phyloP scores from a whole-genome alignment of 2,797 vertebrate genomes.

The Hybognathus amarus region DNA sequence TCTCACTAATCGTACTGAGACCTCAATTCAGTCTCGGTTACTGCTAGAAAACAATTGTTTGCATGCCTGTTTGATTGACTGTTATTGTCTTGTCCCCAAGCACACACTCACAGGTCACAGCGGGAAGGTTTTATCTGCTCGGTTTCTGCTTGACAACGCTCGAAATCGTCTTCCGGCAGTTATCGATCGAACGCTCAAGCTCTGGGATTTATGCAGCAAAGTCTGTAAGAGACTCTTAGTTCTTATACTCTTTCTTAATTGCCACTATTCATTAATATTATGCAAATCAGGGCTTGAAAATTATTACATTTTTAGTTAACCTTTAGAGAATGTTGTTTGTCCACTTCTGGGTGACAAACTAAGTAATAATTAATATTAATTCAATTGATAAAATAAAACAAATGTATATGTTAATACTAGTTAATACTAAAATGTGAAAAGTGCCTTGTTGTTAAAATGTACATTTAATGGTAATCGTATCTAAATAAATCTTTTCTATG shows the following conservation, averaged over 20 bases:
- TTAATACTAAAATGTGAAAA: background rate
- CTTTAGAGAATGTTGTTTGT: background rate
- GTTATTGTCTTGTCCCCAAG: conserved; percentile 67
- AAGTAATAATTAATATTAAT: background rate
- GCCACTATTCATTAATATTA: background rate
- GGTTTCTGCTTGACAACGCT: conserved; percentile 93
- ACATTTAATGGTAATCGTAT: background rate
- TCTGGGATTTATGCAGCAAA: conserved; percentile 99
- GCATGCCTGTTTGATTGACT: background rate
- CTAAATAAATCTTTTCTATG: background rate
- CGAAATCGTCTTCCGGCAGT: conserved; percentile 95
- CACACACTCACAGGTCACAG: conserved; percentile 97
- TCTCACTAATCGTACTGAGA: conserved; percentile 56
- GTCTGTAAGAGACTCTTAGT: conserved; percentile 84
- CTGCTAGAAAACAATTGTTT: background rate
- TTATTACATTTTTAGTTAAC: background rate
- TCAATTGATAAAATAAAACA: background rate
- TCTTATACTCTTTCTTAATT: background rate
- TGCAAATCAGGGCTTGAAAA: background rate
- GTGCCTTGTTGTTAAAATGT: background rate
- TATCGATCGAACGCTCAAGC: conserved; percentile 97
- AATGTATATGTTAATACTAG: background rate
- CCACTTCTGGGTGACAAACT: background rate
- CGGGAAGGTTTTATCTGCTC: conserved; percentile 93
- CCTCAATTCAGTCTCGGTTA: background rate